phyloP scores from a whole-genome alignment of 64 coral and sea anemone species.

The Catalaphyllia jardinei region DNA sequence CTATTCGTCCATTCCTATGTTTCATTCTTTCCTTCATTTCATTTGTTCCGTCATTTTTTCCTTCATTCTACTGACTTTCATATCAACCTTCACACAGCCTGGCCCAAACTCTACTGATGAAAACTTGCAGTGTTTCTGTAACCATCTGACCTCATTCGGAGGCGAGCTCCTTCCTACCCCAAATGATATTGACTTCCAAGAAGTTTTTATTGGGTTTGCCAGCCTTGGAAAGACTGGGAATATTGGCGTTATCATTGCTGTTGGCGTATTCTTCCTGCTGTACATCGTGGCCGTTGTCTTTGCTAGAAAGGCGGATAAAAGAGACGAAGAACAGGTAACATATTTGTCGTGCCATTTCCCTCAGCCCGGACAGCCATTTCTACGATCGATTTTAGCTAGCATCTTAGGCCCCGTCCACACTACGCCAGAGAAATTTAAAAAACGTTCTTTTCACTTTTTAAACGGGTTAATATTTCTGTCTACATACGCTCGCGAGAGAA shows the following conservation, averaged over 20 bases:
- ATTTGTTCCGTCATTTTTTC: too few species aligned
- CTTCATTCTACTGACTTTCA: too few species aligned
- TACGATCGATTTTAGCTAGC: too few species aligned
- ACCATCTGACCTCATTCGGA: conserved; percentile 84
- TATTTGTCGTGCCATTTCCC: not conserved
- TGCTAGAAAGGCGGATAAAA: conserved; percentile 62
- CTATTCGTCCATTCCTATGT: too few species aligned
- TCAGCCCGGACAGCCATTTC: not conserved
- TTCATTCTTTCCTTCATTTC: too few species aligned
- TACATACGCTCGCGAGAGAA: too few species aligned
- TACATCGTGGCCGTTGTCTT: conserved; percentile 58
- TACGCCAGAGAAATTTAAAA: too few species aligned
- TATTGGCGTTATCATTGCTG: conserved; percentile 60
- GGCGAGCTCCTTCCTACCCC: conserved; percentile 64
- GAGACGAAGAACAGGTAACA: conserved; percentile 60
- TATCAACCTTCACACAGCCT: conserved; percentile 29
- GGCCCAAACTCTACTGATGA: conserved; percentile 46
- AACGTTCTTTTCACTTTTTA: too few species aligned
- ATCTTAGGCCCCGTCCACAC: too few species aligned
- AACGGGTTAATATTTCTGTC: too few species aligned
- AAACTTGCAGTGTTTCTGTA: conserved; percentile 72
- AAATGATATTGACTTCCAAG: conserved; percentile 70
- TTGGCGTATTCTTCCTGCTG: conserved; percentile 44
- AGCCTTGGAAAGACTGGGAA: conserved; percentile 75
- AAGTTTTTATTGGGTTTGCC: conserved; percentile 57